phyloP scores from a whole-genome alignment of 2,888 invertebrate genomes.

The Athripsodes cinereus region DNA sequence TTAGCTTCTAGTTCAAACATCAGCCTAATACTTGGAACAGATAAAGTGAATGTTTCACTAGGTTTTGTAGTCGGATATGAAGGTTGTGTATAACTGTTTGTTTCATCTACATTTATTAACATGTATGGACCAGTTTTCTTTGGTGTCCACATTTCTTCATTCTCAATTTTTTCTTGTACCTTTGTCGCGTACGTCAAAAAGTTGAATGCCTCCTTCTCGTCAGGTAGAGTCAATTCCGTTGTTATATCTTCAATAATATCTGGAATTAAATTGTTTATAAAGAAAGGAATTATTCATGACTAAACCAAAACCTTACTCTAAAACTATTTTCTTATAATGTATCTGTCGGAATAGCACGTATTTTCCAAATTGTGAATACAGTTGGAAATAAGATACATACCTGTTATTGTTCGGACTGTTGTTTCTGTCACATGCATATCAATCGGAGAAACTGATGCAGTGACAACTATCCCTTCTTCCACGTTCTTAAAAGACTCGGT shows the following conservation, averaged over 20 bases:
- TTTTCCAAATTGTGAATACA: no score
- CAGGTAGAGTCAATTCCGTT: slow-evolving; percentile 38
- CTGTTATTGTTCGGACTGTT: slow-evolving; percentile 64
- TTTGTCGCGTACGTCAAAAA: slow-evolving; percentile 43
- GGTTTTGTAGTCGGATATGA: slow-evolving; percentile 40
- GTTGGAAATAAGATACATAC: no score
- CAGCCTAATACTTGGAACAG: slow-evolving; percentile 53
- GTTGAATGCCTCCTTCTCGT: slow-evolving; percentile 47
- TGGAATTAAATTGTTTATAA: no score
- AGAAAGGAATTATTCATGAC: no score
- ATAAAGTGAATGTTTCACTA: slow-evolving; percentile 47
- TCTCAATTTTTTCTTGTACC: slow-evolving; percentile 37
- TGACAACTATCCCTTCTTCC: slow-evolving; percentile 62
- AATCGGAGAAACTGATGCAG: slow-evolving; percentile 59
- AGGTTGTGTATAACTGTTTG: slow-evolving; percentile 35
- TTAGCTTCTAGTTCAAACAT: slow-evolving; percentile 58
- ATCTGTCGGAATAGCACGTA: no score
- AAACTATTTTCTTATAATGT: no score
- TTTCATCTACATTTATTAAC: slow-evolving; percentile 31
- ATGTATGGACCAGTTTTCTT: slow-evolving; percentile 50
- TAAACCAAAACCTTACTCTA: no score
- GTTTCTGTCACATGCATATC: slow-evolving; percentile 67
- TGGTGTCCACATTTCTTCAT: slow-evolving; percentile 66
- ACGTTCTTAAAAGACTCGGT: slow-evolving; percentile 55
- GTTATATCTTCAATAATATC: slow-evolving; percentile 48